phyloP scores from a whole-genome alignment of 2,113 vertebrate species.

The Rhinoptilus africanus region DNA sequence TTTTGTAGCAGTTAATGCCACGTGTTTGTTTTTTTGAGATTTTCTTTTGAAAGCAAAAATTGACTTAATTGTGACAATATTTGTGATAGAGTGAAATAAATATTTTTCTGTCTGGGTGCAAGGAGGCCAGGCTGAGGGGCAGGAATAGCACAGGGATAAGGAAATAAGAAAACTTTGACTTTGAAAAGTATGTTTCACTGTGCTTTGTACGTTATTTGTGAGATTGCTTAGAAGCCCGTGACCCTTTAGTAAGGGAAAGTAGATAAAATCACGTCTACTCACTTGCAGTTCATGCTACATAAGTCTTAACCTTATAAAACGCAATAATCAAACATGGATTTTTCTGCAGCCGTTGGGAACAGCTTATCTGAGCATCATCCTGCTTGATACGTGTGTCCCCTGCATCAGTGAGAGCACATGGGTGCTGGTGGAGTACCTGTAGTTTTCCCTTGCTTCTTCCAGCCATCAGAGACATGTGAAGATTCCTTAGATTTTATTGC shows the following conservation, averaged over 20 bases:
- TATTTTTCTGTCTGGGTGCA: neutral
- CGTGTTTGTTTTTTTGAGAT: neutral
- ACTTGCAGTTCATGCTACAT: neutral
- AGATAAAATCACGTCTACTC: neutral
- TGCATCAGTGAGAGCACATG: neutral
- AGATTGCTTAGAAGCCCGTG: neutral
- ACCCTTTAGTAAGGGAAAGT: neutral
- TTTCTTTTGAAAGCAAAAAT: constrained; percentile 30
- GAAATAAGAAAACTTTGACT: neutral
- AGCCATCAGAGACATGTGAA: neutral
- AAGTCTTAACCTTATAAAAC: neutral
- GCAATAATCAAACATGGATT: neutral
- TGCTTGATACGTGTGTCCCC: neutral
- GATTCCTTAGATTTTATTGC: neutral
- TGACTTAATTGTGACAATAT: neutral
- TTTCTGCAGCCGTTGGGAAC: neutral
- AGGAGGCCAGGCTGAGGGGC: neutral
- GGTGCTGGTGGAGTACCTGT: neutral
- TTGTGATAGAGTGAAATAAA: neutral
- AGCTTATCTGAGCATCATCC: neutral
- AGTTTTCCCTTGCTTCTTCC: neutral
- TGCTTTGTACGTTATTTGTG: neutral
- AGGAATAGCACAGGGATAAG: neutral
- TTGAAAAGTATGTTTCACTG: neutral
- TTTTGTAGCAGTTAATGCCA: neutral